phyloP scores from a whole-genome alignment of 37 sponge, comb jelly and placozoan genomes.

The Cliona cf. orientalis region DNA sequence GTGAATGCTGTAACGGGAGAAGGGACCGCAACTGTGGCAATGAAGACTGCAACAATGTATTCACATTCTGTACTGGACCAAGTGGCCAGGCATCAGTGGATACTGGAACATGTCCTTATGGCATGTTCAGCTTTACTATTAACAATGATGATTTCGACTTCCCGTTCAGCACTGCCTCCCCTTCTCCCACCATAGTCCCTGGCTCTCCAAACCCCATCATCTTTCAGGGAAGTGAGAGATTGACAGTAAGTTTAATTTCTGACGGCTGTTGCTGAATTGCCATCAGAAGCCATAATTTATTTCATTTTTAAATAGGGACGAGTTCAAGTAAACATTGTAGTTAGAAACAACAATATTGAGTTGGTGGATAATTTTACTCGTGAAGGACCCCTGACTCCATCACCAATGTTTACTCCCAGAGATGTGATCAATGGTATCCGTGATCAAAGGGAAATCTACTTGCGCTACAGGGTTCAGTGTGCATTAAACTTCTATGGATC shows the following conservation, averaged over 20 bases:
- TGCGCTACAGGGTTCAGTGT: too few relatives aligned
- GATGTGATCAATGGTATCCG: too few relatives aligned
- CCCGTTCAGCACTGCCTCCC: background rate
- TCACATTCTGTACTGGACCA: constrained; percentile 12
- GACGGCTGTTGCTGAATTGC: too few relatives aligned
- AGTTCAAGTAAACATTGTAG: background rate
- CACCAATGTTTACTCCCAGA: too few relatives aligned
- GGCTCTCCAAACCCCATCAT: constrained; percentile 2
- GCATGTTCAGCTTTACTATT: background rate
- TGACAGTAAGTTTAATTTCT: background rate
- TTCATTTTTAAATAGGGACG: too few relatives aligned
- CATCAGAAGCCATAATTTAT: too few relatives aligned
- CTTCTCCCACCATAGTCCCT: background rate
- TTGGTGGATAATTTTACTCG: too few relatives aligned
- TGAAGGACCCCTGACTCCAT: too few relatives aligned
- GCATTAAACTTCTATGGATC: too few relatives aligned
- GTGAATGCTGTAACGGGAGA: background rate
- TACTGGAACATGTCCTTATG: constrained; percentile 14
- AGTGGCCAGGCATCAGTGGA: background rate
- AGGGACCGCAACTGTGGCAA: background rate
- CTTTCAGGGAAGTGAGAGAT: background rate
- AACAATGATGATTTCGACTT: background rate
- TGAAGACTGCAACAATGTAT: constrained; percentile 17
- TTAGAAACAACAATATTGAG: background rate
- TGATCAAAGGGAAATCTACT: too few relatives aligned